Conservation (phyloP, 2,797 vertebrate genomes). For the Tapirus indicus region DNA sequence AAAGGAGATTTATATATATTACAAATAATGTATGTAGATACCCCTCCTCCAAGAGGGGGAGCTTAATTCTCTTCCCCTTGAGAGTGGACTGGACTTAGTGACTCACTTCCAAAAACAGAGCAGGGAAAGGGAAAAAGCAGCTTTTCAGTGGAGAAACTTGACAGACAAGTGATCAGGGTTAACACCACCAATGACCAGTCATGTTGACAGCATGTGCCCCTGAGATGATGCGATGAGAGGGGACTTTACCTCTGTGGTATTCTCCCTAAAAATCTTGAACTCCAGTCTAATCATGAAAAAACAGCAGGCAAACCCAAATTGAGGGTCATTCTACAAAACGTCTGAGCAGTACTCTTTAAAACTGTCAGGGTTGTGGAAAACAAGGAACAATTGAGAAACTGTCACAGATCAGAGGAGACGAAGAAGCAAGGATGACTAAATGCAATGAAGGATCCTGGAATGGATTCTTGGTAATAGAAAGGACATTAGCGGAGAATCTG, state of each 20-base stretch:
- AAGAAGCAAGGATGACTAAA: not conserved
- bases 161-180: not conserved
- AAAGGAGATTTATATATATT: not conserved
- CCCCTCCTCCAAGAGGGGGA: not conserved
- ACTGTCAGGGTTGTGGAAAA: not conserved
- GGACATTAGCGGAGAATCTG: not conserved
- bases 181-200: too few relatives aligned
- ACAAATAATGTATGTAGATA: not conserved
- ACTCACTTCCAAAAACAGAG: not conserved
- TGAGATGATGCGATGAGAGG: not conserved
- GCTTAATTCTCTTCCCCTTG: not conserved
- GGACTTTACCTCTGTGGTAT: not conserved
- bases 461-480: not conserved
- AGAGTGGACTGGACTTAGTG: not conserved
- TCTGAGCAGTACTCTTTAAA: not conserved
- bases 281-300: not conserved
- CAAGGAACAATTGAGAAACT: not conserved
- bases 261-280: not conserved
- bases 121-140: not conserved
- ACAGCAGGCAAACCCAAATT: not conserved
- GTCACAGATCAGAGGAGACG: not conserved
- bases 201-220: not conserved
- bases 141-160: not conserved
- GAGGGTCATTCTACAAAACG: not conserved
- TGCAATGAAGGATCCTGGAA: not conserved